Base-by-base conservation (phyloP, 2,888 invertebrate genomes). In the Pollenia amentaria region DNA sequence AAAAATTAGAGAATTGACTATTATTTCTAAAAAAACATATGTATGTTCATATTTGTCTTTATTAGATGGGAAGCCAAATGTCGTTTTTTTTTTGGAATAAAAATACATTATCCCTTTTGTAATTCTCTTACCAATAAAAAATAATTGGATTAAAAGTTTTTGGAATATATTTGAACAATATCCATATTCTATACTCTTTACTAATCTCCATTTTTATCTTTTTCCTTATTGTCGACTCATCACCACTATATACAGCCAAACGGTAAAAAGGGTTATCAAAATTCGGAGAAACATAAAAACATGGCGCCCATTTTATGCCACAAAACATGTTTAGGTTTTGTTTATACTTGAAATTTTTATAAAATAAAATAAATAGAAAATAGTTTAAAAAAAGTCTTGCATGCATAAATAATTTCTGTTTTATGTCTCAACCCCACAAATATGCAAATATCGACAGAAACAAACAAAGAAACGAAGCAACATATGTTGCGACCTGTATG, bases 361-460 rank as follows among this genome's bases (percentile, higher is more conserved):
- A 46, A 69, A 76, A 82, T 69, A 62, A 82, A 82, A 76, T 76
- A 82, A 69, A 82, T 70, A 73, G 21, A 65, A 73, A 64, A 72
- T 16, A 70, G 29, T 76, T 69, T 53, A 21, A 69, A 80, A 57
- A 75, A 79, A 79, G 48, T 73, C 70, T 70, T 86, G 86, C 86
- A 79, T 86, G 86, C 86, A 86, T 86, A 86, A 86, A 86, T 86
- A 86, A 86, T 86, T 83, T 70, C 44, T 29, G 62, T 62, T 80
- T 42, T 55, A 18, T 67, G 70, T 69, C 69, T 70, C 83, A 79
- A 65, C 83, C 86, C 72, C 64, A 79, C 78, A 85, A 80, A 81
- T 85, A 85, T 85, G 80, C 76, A 80, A 85, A 85, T 85, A 76
- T 57, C 12, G 38, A 21, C 16, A 62, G 44, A 76, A 76, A 76